phyloP scores from a whole-genome alignment of 2,797 vertebrate genomes.

The Channa striata region DNA sequence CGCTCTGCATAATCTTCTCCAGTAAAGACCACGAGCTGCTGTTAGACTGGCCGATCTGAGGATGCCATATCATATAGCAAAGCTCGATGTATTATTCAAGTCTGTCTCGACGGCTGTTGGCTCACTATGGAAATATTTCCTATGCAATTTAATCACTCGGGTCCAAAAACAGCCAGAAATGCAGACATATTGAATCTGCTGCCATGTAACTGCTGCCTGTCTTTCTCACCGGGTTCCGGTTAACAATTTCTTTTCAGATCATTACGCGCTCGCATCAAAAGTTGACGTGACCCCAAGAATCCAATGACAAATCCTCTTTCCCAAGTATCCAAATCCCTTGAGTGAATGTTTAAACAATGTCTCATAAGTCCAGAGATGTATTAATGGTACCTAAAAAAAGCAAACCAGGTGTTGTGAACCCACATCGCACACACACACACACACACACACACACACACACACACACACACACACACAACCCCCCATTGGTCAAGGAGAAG shows the following conservation, averaged over 20 bases:
- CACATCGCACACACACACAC: neutral
- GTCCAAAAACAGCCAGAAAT: constrained; percentile 71
- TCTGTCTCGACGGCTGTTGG: constrained; percentile 62
- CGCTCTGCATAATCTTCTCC: constrained; percentile 66
- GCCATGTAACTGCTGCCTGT: constrained; percentile 43
- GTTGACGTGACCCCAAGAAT: constrained; percentile 59
- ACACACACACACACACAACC: constrained; percentile 39
- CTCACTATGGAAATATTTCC: constrained; percentile 74
- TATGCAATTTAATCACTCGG: constrained; percentile 73
- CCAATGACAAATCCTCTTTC: constrained; percentile 67
- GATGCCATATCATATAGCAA: constrained; percentile 68
- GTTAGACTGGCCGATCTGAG: constrained; percentile 51
- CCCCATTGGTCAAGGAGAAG: constrained; percentile 78
- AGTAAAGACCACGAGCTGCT: constrained; percentile 42
- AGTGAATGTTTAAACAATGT: constrained; percentile 72
- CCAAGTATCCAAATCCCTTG: constrained; percentile 62
- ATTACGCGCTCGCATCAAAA: constrained; percentile 55
- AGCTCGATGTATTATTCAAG: constrained; percentile 76
- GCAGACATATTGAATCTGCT: constrained; percentile 66
- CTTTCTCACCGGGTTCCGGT: constrained; percentile 50
- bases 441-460: constrained; percentile 6
- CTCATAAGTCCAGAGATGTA: constrained; percentile 61
- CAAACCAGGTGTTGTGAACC: constrained; percentile 72
- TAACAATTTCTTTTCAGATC: constrained; percentile 40
- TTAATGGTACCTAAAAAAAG: constrained; percentile 79